Evolutionary conservation across 1,140 invertebrate species (phyloP).

Genomic region (Probaryconus sp.): DNA sequence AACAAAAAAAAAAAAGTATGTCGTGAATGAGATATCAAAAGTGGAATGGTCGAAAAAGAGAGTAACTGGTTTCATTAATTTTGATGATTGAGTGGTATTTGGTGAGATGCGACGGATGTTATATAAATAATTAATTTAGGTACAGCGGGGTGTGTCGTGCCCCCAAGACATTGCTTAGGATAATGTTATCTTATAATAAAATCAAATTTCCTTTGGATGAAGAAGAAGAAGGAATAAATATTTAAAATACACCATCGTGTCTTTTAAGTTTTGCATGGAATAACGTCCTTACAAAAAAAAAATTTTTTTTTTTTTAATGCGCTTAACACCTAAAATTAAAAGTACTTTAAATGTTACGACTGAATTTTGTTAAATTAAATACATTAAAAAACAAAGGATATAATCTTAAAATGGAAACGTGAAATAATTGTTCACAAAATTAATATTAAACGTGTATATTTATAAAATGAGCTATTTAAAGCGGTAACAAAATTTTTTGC

Average conservation of each 20-base stretch:
- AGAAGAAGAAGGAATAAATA: constrained; percentile 78
- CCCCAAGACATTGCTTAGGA: constrained; percentile 77
- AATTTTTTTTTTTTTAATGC: too few relatives aligned
- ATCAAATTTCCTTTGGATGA: constrained; percentile 78
- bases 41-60: too few relatives aligned
- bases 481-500: constrained; percentile 27
- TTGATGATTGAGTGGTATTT: constrained; percentile 65
- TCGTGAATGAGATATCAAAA: constrained; percentile 49
- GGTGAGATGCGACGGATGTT: constrained; percentile 74
- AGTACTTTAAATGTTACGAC: too few relatives aligned
- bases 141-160: constrained; percentile 70
- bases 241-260: constrained; percentile 80
- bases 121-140: constrained; percentile 79
- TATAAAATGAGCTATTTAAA: constrained; percentile 32
- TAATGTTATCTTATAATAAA: constrained; percentile 79
- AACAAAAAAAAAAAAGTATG: constrained; percentile 34
- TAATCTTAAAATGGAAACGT: too few relatives aligned
- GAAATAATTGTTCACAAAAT: too few relatives aligned
- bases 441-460: constrained; percentile 44
- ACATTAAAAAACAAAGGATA: too few relatives aligned
- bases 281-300: too few relatives aligned
- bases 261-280: not conserved
- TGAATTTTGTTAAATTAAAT: too few relatives aligned
- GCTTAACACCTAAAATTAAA: too few relatives aligned
- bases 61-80: constrained; percentile 55